phyloP scores from a whole-genome alignment of 2,113 vertebrate species.

The Cephalopholis sonnerati region DNA sequence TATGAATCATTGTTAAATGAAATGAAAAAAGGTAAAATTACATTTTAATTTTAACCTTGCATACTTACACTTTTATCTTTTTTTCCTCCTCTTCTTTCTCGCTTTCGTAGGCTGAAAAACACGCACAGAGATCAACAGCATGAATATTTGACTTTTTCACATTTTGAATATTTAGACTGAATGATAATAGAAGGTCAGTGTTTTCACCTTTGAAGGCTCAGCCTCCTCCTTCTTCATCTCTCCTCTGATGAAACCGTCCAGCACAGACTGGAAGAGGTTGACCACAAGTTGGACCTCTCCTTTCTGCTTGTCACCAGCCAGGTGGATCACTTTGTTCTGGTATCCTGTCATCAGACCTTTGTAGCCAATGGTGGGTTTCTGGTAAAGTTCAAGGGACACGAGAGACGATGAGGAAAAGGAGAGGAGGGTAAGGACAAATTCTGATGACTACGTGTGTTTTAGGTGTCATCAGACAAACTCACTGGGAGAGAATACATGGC shows the following conservation, averaged over 20 bases:
- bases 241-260: slow-evolving; percentile 95
- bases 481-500: slow-evolving; percentile 96
- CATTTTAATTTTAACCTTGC: neutral
- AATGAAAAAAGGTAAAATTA: neutral
- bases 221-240: slow-evolving; percentile 92
- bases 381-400: slow-evolving; percentile 9
- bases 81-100: slow-evolving; percentile 95
- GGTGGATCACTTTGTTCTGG: slow-evolving; percentile 90
- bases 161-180: neutral
- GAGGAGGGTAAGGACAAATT: neutral
- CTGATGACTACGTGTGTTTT: neutral
- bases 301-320: slow-evolving; percentile 90
- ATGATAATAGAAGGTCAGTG: neutral
- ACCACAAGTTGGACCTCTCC: slow-evolving; percentile 93
- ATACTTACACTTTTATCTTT: slow-evolving; percentile 92
- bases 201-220: slow-evolving; percentile 88
- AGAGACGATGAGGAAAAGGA: slow-evolving; percentile 17
- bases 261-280: slow-evolving; percentile 96
- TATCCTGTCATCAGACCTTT: slow-evolving; percentile 94
- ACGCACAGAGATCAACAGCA: slow-evolving; percentile 4
- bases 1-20: neutral
- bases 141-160: accelerated
- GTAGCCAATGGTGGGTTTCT: slow-evolving; percentile 95
- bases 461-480: slow-evolving; percentile 72
- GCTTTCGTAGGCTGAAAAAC: slow-evolving; percentile 89